phyloP scores from a whole-genome alignment of 2,113 vertebrate genomes.

The Psephotus haematonotus region DNA sequence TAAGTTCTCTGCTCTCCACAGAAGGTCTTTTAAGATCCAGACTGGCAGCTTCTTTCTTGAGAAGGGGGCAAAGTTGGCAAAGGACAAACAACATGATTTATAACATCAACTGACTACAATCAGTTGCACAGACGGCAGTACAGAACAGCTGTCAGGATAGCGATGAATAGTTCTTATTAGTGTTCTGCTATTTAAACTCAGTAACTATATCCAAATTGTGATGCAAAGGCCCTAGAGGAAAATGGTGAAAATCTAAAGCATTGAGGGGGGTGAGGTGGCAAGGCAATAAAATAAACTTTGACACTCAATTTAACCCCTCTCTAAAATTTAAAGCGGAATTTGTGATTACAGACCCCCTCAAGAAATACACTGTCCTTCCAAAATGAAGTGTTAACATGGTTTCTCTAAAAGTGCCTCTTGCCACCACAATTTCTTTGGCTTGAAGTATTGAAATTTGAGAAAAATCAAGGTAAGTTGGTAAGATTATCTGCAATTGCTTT shows the following conservation, averaged over 20 bases:
- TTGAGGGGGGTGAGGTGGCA: background rate
- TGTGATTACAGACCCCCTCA: background rate
- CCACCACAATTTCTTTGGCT: background rate
- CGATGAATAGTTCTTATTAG: background rate
- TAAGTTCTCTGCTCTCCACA: slow-evolving; percentile 10
- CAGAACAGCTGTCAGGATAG: background rate
- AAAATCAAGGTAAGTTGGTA: background rate
- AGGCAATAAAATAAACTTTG: background rate
- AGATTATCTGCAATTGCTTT: background rate
- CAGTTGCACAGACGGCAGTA: background rate
- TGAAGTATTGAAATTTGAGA: background rate
- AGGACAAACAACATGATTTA: slow-evolving; percentile 34
- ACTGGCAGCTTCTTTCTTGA: slow-evolving; percentile 5
- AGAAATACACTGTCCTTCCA: background rate
- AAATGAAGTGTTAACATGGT: background rate
- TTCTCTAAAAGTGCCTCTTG: background rate
- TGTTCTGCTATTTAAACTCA: background rate
- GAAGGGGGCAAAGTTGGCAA: slow-evolving; percentile 2
- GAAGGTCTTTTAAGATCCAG: slow-evolving; percentile 14
- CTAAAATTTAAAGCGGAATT: background rate
- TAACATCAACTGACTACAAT: background rate
- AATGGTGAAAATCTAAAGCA: background rate
- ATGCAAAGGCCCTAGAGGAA: background rate
- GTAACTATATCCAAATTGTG: background rate
- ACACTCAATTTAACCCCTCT: background rate